Evolutionary conservation across 2,113 vertebrate genomes (phyloP).

Genomic region (Alectura lathami): DNA sequence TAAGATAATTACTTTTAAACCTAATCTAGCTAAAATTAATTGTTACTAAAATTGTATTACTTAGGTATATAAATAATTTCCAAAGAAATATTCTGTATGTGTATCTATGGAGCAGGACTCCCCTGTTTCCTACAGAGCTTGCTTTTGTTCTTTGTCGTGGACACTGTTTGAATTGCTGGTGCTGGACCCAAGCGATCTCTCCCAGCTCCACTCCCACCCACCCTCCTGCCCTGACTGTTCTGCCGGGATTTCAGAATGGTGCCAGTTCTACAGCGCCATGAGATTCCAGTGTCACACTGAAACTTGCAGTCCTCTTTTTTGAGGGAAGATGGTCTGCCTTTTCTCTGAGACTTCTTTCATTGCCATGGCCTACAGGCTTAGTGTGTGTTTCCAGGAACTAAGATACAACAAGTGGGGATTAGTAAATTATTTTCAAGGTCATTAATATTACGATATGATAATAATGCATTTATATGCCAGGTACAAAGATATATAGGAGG

Average conservation of each 20-base stretch:
- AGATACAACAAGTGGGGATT: not conserved
- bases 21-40: too few relatives aligned
- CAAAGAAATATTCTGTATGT: not conserved
- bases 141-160: not conserved
- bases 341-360: not conserved
- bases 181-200: not conserved
- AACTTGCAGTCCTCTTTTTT: not conserved
- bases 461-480: not conserved
- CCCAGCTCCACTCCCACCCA: too few relatives aligned
- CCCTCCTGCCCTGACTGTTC: fast-evolving
- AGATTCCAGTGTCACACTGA: not conserved
- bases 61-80: too few relatives aligned
- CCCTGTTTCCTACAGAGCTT: not conserved
- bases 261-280: not conserved
- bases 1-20: too few relatives aligned
- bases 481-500: not conserved
- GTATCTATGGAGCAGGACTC: not conserved
- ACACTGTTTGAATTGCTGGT: not conserved
- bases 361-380: not conserved
- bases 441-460: not conserved
- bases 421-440: not conserved
- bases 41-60: too few relatives aligned
- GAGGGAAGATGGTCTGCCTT: not conserved
- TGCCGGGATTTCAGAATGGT: not conserved
- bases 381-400: not conserved